Evolutionary conservation across 2,113 vertebrate genomes (phyloP).

Genomic region (Psilopogon haemacephalus): DNA sequence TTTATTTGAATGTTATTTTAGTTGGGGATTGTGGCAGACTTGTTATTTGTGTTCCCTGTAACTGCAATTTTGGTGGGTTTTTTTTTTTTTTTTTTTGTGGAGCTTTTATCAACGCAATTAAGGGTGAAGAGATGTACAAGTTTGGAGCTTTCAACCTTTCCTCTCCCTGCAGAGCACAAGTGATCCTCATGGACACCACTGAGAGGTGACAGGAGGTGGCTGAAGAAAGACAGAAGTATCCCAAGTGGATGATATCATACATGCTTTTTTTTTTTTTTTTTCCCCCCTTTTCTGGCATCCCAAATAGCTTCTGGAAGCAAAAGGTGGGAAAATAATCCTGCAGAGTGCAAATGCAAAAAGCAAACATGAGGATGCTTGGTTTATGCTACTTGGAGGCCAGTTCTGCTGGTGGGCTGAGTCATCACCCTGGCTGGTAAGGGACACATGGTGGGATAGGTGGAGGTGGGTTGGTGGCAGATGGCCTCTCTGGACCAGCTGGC

Average conservation of each 20-base stretch:
- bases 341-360: not conserved
- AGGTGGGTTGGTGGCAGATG: not conserved
- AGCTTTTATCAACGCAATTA: not conserved
- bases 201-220: not conserved
- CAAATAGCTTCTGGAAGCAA: not conserved
- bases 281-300: not conserved
- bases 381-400: not conserved
- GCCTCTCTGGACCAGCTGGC: not conserved
- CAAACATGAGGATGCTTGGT: not conserved
- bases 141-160: not conserved
- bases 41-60: not conserved
- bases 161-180: not conserved
- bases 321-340: not conserved
- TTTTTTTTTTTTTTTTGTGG: not conserved
- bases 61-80: not conserved
- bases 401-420: not conserved
- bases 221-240: not conserved
- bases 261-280: not conserved
- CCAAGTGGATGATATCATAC: not conserved
- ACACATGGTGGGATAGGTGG: not conserved
- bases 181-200: not conserved
- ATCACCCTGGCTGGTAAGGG: accelerated
- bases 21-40: not conserved
- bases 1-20: not conserved
- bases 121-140: not conserved